These are phyloP conservation scores for Drosophila hydei DNA, from an alignment of 1,140 invertebrate genomes.

Conservation along the genomic window DNA sequence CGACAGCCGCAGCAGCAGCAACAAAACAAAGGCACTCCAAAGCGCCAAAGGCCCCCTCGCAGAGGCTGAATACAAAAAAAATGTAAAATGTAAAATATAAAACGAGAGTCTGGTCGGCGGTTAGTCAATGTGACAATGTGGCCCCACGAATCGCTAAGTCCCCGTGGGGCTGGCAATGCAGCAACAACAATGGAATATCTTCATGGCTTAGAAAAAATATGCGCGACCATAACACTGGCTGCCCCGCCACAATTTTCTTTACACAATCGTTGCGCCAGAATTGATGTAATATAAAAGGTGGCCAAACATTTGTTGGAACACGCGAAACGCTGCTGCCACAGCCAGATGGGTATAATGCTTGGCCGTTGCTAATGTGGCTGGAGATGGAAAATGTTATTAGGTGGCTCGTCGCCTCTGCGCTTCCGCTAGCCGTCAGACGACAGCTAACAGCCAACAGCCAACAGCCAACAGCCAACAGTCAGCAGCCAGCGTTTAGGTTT, in stretches of 20 bases:
- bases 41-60: constrained; percentile 47
- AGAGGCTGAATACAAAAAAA: constrained; percentile 20
- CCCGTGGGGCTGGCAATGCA: constrained; percentile 31
- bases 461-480: constrained; percentile 5
- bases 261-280: constrained; percentile 60
- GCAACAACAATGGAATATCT: constrained; percentile 59
- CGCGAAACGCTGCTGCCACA: constrained; percentile 30
- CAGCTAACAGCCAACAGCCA: constrained; percentile 1
- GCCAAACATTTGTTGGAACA: constrained; percentile 67
- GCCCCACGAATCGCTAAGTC: constrained; percentile 34
- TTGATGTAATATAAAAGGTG: constrained; percentile 71
- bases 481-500: constrained; percentile 8
- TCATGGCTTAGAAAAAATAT: constrained; percentile 59
- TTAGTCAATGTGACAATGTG: constrained; percentile 72
- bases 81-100: constrained; percentile 30
- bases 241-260: constrained; percentile 54
- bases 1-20: constrained; percentile 2
- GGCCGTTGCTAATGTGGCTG: constrained; percentile 11
- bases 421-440: constrained; percentile 45
- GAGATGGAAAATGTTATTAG: constrained; percentile 66
- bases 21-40: constrained; percentile 67
- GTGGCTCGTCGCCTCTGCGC: constrained; percentile 70
- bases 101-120: constrained; percentile 24
- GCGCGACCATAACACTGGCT: constrained; percentile 60
- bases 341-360: constrained; percentile 6